Evolutionary conservation across 2,797 vertebrate genomes (phyloP).

Genomic region (Apogon hyalosoma): DNA sequence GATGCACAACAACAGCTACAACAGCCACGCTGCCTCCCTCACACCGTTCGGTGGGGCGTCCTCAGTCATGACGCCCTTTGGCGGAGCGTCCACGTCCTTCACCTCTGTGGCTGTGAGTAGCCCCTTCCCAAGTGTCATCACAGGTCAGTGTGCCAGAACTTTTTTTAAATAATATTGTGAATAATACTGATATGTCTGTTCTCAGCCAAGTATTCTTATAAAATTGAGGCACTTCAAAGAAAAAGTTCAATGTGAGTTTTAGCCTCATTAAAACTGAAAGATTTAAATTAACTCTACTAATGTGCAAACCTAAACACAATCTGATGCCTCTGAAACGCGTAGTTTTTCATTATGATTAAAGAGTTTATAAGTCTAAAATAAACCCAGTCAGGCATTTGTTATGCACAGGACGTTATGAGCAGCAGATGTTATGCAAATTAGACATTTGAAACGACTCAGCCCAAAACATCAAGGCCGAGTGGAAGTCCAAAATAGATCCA

Average conservation of each 20-base stretch:
- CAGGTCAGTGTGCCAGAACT: slow-evolving; percentile 86
- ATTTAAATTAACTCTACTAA: not conserved
- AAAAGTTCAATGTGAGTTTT: not conserved
- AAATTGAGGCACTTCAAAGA: not conserved
- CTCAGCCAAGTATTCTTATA: slow-evolving; percentile 14
- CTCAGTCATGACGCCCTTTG: slow-evolving; percentile 91
- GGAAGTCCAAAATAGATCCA: slow-evolving; percentile 52
- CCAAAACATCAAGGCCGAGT: slow-evolving; percentile 55
- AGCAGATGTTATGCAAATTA: slow-evolving; percentile 76
- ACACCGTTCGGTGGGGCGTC: slow-evolving; percentile 83
- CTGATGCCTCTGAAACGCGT: not conserved
- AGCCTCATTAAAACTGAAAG: not conserved
- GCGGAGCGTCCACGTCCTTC: slow-evolving; percentile 91
- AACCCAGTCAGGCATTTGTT: slow-evolving; percentile 44
- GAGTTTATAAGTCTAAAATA: slow-evolving; percentile 6
- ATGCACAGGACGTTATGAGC: slow-evolving; percentile 44
- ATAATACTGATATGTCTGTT: not conserved
- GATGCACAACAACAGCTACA: slow-evolving; percentile 90
- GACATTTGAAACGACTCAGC: slow-evolving; percentile 57
- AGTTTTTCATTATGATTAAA: slow-evolving; percentile 18
- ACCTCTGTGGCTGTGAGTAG: slow-evolving; percentile 90
- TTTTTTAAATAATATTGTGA: not conserved
- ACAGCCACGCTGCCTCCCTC: slow-evolving; percentile 86
- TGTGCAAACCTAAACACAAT: slow-evolving; percentile 4
- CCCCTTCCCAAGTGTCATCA: slow-evolving; percentile 90